Evolutionary conservation across 2,888 invertebrate species (phyloP), one percentile per base, ranked within the genome.

Genomic region (Leptothorax acervorum): DNA sequence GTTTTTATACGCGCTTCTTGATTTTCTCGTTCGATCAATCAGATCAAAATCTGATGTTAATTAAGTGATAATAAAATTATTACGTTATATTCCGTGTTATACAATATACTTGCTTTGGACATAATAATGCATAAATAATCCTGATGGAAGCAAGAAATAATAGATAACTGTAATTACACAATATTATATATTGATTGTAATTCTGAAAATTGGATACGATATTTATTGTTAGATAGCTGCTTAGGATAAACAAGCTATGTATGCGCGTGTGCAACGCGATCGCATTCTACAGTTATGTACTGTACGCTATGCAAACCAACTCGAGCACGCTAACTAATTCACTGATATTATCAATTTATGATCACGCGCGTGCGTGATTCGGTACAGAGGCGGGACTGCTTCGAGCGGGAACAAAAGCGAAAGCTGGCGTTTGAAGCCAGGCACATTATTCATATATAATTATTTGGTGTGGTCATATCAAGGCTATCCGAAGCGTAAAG

Each of bases 331-430:
- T 55, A 70, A 70, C 39, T 68, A 68, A 78, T 78, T 70, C 53
- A 35, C 70, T 78, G 78, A 78, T 70, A 53, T 53, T 78, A 78
- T 78, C 78, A 78, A 78, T 70, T 68, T 68, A 70, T 78, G 70
- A 78, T 78, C 70, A 55, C n/a, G 53, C 68, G 48, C 75, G 75
- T 51, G 75, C 48, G 42, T 55, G 70, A 78, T 78, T 78, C 53
- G 70, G 53, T 18, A 53, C 68, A 76, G 76, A 76, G 76, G 53
- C 68, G 31, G 15, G 71, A 48, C n/a, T 60, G 31, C 51, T 83
- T 55, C n/a, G 6, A 31, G 35, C 39, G 68, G 39, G 73, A 87
- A 76, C 42, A 71, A 76, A 76, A 63, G 82, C 81, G 75, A 63
- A 71, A 82, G 53, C 53, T 73, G 28, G 35, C n/a, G 53, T 68